Percentiles rank a stretch among this genome's conserved stretches.
These are phyloP conservation scores for Chaitophorus viminalis DNA, from an alignment of 2,888 invertebrate species.

Conservation along the genomic window DNA sequence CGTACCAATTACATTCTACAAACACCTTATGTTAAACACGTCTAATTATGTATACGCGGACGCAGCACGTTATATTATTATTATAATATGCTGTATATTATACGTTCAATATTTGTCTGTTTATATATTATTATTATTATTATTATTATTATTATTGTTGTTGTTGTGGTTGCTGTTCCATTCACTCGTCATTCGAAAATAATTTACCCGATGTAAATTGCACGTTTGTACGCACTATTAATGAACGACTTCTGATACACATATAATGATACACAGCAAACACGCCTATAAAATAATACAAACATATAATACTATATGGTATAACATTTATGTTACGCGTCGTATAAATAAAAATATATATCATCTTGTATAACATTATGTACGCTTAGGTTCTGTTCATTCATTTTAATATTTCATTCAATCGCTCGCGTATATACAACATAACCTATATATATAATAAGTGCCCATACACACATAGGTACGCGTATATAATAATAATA, in stretches of 20 bases:
- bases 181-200: slow-evolving; percentile 24
- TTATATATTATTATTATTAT: background rate
- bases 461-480: background rate
- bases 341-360: background rate
- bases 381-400: slow-evolving; percentile 5
- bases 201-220: slow-evolving; percentile 21
- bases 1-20: background rate
- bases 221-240: background rate
- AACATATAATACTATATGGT: background rate
- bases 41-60: background rate
- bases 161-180: background rate
- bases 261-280: background rate
- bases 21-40: background rate
- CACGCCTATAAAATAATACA: background rate
- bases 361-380: background rate
- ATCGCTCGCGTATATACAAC: background rate
- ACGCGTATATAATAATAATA: too few species aligned
- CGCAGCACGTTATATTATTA: too few species aligned
- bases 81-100: background rate
- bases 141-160: background rate
- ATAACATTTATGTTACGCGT: too few species aligned
- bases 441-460: background rate
- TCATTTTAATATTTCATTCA: slow-evolving; percentile 32
- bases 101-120: background rate
- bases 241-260: slow-evolving; percentile 20